Base-by-base conservation (phyloP, 2,113 vertebrate genomes). In the Amia ocellicauda region DNA sequence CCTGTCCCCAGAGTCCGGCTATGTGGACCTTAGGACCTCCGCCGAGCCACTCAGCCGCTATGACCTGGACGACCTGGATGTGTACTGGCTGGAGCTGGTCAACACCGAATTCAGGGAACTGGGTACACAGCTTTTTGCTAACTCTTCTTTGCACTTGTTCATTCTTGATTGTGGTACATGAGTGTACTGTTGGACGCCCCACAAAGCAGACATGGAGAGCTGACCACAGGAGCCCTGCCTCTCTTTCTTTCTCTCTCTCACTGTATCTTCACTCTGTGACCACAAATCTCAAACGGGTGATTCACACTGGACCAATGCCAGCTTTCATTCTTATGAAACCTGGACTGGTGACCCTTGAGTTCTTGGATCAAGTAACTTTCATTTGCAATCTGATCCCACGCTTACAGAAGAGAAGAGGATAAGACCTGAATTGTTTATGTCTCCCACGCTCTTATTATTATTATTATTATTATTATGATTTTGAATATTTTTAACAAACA, bases 21-120 rank as follows among this genome's bases (percentile, higher is more conserved):
- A 69, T 2, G 42, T 69, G 58, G 69, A 56, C 28, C 49, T 62
- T 36, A 60, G 62, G 40, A 60, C 73, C 16, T 81, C 88, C 8
- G 31, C 60, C 60, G 87, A 91, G 36, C 88, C 81, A 31, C 67
- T 91, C 74, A 91, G 90, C 79, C 92, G 89, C 79, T 98, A 98
- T n/a, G 93, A 98, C 89, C 89, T 98, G 85, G 95, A 98, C 0
- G 96, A 98, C 78, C 89, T 95, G 3, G 96, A 98, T 17, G 93
- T 94, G 26, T 88, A 86, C 75, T 98, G 96, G 96, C 79, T 98
- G 81, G 93, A 94, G 62, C 87, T 98, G 53, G 91, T 93, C 65
- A 98, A 98, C 76, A 82, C 84, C 1, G 94, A 98, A 81, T 94
- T 98, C 67, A 95, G 88, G 82, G 91, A 93, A 75, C 92, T 97